phyloP scores from a whole-genome alignment of 2,797 vertebrate genomes.

The Chiloscyllium punctatum region DNA sequence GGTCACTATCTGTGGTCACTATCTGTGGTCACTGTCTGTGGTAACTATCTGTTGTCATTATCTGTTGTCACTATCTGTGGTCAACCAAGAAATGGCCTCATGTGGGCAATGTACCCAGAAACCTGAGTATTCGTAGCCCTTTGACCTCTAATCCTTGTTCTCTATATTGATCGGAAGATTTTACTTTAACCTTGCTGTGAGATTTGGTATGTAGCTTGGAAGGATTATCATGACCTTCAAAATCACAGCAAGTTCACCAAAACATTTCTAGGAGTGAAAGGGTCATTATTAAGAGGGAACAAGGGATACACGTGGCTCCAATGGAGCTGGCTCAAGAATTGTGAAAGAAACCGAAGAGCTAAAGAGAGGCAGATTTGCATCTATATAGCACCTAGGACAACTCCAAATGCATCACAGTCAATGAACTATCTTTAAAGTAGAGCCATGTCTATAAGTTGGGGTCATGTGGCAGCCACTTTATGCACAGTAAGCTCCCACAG shows the following conservation, averaged over 20 bases:
- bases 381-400: too few species aligned
- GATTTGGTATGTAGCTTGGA: neutral
- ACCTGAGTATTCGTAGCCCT: neutral
- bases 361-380: too few species aligned
- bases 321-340: too few species aligned
- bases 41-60: neutral
- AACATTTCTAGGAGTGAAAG: neutral
- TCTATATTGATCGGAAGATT: neutral
- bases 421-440: neutral
- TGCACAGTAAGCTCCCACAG: neutral
- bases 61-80: neutral
- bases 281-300: too few species aligned
- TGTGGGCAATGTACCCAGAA: neutral
- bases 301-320: neutral
- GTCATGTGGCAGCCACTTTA: neutral
- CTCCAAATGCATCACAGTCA: neutral
- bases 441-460: neutral
- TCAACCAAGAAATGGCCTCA: neutral
- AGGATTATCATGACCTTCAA: neutral
- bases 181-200: neutral
- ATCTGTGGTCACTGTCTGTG: neutral
- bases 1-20: neutral
- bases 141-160: neutral
- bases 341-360: too few species aligned
- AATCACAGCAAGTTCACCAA: neutral